Base-by-base conservation (phyloP, 2,797 vertebrate genomes). In the Pelochelys cantorii region DNA sequence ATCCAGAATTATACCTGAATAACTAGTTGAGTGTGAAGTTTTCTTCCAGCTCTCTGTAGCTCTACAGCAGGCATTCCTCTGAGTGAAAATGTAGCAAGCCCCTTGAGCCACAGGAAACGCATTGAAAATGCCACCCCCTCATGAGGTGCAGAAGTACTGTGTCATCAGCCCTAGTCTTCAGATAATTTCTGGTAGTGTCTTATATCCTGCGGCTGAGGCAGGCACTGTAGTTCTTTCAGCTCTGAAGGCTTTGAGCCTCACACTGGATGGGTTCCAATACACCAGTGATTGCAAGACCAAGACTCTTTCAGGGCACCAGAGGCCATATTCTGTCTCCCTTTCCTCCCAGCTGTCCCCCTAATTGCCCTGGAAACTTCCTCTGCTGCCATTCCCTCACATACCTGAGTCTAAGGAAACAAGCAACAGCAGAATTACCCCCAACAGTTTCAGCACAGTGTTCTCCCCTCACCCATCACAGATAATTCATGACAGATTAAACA, bases 201-300 rank as follows among this genome's bases (percentile, higher is more conserved):
- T 9, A 17, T 65, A n/a, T n/a, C 62, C 29, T 20, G 14, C 17
- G 60, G 31, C 29, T n/a, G 7, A 65, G 22, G 23, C 29, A 83
- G 74, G 37, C 7, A 8, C n/a, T 74, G 18, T 84, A 25, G 11
- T 56, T 3, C 84, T 85, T 84, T 74, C 18, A 65, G 37, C 17
- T 82, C 9, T n/a, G 82, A 59, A 82, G 79, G 56, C 12, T 27
- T 25, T 77, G 79, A 15, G 6, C 18, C 22, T 20, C 4, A 0
- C 7, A 5, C 1, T 17, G 4, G 31, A 23, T 34, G 60, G 29
- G 48, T 22, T 52, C 25, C 53, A 84, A 29, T 4, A 14, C 0
- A 2, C 37, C 78, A 10, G 1, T 1, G 42, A 7, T 37, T 62
- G 14, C 53, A 54, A 42, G 78, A 88, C 1, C 37, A 74, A 25